phyloP scores from a whole-genome alignment of 1,140 invertebrate species.

The Bacillus rossius region DNA sequence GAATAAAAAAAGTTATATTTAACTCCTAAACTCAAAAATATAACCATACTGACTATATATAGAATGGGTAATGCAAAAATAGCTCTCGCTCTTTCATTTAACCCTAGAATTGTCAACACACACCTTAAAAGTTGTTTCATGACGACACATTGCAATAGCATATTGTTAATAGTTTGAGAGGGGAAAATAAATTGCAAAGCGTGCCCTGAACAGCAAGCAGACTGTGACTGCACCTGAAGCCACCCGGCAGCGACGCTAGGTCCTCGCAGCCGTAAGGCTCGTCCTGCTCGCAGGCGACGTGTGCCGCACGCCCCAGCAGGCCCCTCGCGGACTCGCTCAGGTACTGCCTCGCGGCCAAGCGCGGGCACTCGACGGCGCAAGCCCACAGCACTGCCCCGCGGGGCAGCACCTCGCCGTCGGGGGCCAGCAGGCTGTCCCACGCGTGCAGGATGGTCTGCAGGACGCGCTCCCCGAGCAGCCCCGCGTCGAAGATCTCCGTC shows the following conservation, averaged over 20 bases:
- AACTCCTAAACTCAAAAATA: too few relatives aligned
- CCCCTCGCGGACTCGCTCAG: not conserved
- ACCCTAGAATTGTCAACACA: too few relatives aligned
- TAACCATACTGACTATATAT: too few relatives aligned
- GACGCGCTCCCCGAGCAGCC: constrained; percentile 66
- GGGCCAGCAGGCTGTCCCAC: constrained; percentile 50
- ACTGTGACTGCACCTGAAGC: constrained; percentile 36
- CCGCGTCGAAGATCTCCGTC: constrained; percentile 75
- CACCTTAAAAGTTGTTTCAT: too few relatives aligned
- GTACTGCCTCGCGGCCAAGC: constrained; percentile 36
- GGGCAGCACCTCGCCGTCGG: constrained; percentile 34
- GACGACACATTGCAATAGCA: too few relatives aligned
- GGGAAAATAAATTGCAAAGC: too few relatives aligned
- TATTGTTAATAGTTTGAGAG: too few relatives aligned
- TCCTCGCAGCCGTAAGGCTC: constrained; percentile 45
- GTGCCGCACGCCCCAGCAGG: too few relatives aligned
- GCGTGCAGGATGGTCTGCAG: constrained; percentile 62
- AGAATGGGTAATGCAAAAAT: too few relatives aligned
- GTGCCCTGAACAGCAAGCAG: too few relatives aligned
- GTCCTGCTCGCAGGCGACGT: constrained; percentile 18
- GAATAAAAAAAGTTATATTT: too few relatives aligned
- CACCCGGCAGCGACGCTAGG: constrained; percentile 32
- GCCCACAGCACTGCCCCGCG: constrained; percentile 37
- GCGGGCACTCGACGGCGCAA: constrained; percentile 38
- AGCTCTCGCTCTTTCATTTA: too few relatives aligned